Base-by-base conservation (phyloP, 1,140 invertebrate species). In the Episyrphus balteatus region DNA sequence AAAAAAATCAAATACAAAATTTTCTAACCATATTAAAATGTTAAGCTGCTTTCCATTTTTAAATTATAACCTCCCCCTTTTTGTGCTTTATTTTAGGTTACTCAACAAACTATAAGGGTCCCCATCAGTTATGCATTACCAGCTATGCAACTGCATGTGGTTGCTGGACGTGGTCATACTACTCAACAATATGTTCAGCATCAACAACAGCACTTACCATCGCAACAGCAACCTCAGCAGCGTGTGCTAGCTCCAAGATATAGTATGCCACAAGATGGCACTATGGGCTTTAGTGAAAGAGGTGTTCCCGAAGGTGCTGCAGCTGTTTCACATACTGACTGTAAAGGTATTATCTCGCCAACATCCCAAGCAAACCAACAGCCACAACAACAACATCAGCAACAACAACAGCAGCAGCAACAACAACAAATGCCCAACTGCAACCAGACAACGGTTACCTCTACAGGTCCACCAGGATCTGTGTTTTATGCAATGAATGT, bases 261-360 rank as follows among this genome's bases (percentile, higher is more conserved):
- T 55, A 63, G 66, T 19, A 13, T 18, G 46, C 63, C 61, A 30
- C 59, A 61, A 5, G 70, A 66, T 53, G 72, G 65, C 39, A 70
- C 54, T 51, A 58, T 66, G 34, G 68, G 66, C 41, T 70, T 73
- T 9, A 73, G 73, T 19, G 78, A 80, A 58, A 71, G 78, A 10
- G 78, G 78, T 2, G 76, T 80, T 7, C 78, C 79, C 6, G 79
- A 80, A 54, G 79, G 79, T 15, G 78, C 77, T 0, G 78, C 76
- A 34, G 71, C 76, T 1, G 72, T 75, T 0, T 67, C 75, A 5
- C 76, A 79, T 48, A 65, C 56, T 46, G 64, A 65, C 33, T 69
- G 61, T 49, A 47, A 62, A 44, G 62, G 58, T 19, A 71, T 73
- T 60, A 68, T 73, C 8, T 73, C 73, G 18, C 70, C 71, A 7